A percentile compares a stretch with the other conserved stretches of the same genome.
Conservation (phyloP, 2,113 vertebrate species). For the Ceyx margarethae region DNA sequence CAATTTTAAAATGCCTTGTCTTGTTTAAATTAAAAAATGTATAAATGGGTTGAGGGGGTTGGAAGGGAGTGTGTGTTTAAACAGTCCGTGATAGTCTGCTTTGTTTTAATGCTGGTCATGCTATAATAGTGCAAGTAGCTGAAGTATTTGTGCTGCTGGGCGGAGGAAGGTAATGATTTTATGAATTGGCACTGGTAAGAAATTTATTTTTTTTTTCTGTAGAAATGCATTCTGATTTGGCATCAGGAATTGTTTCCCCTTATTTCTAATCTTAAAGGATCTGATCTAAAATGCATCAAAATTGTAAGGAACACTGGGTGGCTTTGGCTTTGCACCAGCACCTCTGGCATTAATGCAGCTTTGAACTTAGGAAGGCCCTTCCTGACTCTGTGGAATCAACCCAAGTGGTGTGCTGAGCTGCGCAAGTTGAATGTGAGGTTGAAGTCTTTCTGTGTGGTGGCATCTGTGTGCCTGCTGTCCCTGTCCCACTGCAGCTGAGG, state of each 20-base stretch:
- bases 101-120: constrained; percentile 65
- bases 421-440: background rate
- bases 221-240: background rate
- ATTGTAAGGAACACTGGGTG: background rate
- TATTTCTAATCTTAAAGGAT: background rate
- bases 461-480: background rate
- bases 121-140: constrained; percentile 14
- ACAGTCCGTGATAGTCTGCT: constrained; percentile 10
- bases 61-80: background rate
- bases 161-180: constrained; percentile 26
- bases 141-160: constrained; percentile 56
- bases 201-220: background rate
- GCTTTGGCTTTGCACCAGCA: background rate
- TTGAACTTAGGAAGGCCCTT: background rate
- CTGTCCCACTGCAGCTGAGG: background rate
- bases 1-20: constrained; percentile 70
- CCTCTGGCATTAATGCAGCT: background rate
- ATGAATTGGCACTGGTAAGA: background rate
- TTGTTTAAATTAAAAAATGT: constrained; percentile 47
- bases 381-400: accelerated
- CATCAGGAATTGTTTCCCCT: background rate
- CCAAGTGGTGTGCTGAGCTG: background rate
- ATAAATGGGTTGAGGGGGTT: background rate
- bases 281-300: background rate
- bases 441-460: background rate